A percentile compares a stretch with the other conserved stretches of the same genome.
These are phyloP conservation scores for Lasioglossum zephyrum DNA, from an alignment of 2,888 invertebrate genomes.

Conservation along the genomic window DNA sequence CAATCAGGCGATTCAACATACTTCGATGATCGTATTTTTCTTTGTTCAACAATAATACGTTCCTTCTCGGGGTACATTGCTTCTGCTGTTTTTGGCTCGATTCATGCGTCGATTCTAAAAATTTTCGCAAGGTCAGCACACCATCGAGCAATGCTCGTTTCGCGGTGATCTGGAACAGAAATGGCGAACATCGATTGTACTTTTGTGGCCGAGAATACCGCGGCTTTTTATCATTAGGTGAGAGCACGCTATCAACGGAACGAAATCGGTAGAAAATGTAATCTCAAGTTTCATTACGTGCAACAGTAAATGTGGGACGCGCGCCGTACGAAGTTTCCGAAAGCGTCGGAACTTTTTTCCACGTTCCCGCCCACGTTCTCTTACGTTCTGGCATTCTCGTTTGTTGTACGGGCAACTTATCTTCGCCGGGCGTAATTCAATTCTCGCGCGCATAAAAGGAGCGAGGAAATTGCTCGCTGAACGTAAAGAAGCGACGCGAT, in stretches of 20 bases:
- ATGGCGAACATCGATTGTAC: not conserved
- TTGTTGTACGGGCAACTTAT: conserved; percentile 72
- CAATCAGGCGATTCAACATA: not conserved
- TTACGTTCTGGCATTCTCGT: conserved; percentile 21
- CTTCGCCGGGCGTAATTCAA: conserved; percentile 76
- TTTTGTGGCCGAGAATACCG: not conserved
- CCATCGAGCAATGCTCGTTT: not conserved
- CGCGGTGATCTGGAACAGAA: not conserved
- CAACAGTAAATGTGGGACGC: conserved; percentile 17
- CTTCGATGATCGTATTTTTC: not conserved
- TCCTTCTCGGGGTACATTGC: too few relatives aligned
- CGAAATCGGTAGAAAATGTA: not conserved
- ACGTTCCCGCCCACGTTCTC: conserved; percentile 17
- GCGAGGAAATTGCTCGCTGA: conserved; percentile 46
- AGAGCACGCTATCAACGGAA: not conserved
- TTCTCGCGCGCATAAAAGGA: conserved; percentile 68
- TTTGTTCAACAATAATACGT: not conserved
- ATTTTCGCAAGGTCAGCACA: too few relatives aligned
- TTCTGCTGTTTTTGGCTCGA: too few relatives aligned
- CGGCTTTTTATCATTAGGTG: not conserved
- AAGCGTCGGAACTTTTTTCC: conserved; percentile 31
- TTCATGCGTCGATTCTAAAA: too few relatives aligned
- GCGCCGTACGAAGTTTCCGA: conserved; percentile 4
- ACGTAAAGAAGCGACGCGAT: conserved; percentile 55
- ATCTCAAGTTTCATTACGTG: conserved; percentile 11